Evolutionary conservation across 2,797 vertebrate genomes (phyloP), one percentile per base, ranked within the genome.

Genomic region (Danionella dracula): DNA sequence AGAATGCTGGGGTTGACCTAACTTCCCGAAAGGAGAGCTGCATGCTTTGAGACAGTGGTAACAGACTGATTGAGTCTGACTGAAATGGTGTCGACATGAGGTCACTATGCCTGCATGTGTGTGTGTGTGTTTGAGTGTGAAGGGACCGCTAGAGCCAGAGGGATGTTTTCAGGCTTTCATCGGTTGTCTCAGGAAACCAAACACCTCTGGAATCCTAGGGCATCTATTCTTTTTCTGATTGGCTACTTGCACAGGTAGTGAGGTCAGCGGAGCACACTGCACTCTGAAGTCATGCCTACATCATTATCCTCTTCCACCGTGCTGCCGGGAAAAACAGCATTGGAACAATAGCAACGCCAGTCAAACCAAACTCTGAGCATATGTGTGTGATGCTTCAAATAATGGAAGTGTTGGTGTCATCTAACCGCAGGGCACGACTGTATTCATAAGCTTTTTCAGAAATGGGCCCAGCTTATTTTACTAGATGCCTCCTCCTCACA

Each of bases 381-480:
- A 40, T 31, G 31, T 55, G 31, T 56, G 50, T 61, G 19, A 16
- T 29, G 16, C 31, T 37, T 59, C 15, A 35, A 45, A 66, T 44
- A 46, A 48, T 12, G 19, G 37, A 51, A 27, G 9, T 38, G 23
- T 19, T 31, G 35, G 44, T 31, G 50, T 57, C 37, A 57, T 61
- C 41, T 48, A 53, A 61, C 23, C 20, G 37, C 15, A 12, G 31
- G 23, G 31, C 12, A 34, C 34, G 20, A 46, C 16, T 76, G 66
- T 58, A 76, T 84, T 83, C 71, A 84, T 37, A 42, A 45, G 74
- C 48, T 72, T 75, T 75, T 83, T 80, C 59, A 74, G 54, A 68
- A 74, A 12, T 80, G 71, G 64, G 72, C 71, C 73, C 58, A 73
- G 73, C 58, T 19, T 68, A 69, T 72, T 80, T 77, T 44, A 53